Base-by-base conservation (phyloP, 2,113 vertebrate species). In the Hyperoodon ampullatus region DNA sequence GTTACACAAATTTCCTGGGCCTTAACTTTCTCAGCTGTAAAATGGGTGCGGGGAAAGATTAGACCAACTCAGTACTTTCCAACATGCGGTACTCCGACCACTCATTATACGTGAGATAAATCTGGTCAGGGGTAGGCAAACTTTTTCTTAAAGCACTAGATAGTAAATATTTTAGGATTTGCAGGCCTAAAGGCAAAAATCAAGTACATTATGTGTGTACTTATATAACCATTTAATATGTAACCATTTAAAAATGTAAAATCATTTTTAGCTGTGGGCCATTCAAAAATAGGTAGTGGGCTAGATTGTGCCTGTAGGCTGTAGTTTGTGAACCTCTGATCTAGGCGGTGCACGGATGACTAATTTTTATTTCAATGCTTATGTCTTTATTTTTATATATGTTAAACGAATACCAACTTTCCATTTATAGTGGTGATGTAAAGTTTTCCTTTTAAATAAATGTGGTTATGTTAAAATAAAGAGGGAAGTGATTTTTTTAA, bases 171-270 rank as follows among this genome's bases (percentile, higher is more conserved):
- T 78, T 82, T 55, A 93, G 80, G 8, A 66, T 90, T 53, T 39
- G 35, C 0, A 2, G 33, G 66, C 26, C 72, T 72, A 77, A 83
- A 61, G 60, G 63, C 90, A 94, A 96, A 92, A 92, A 78, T 60
- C 26, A 39, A 95, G 16, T n/a, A 71, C 85, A 19, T 33, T 65
- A 30, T 30, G 68, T 53, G 70, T 11, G 6, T 55, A 50, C 6
- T 23, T 96, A n/a, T 4, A 61, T 44, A 74, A 44, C n/a, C 39
- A 39, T 68, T 72, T 75, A 70, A 70, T 80, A 85, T 6, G 5
- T 75, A 86, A 85, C 66, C 66, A 74, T 74, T 93, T 93, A 50
- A 53, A 92, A 94, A 71, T 42, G 6, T 77, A 47, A 88, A 81
- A 81, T 87, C 21, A 90, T 78, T 88, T 92, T 89, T 88, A 80